Evolutionary conservation across 2,888 invertebrate genomes (phyloP), one percentile per base, ranked within the genome.

Genomic region (Hyppa rectilinea): DNA sequence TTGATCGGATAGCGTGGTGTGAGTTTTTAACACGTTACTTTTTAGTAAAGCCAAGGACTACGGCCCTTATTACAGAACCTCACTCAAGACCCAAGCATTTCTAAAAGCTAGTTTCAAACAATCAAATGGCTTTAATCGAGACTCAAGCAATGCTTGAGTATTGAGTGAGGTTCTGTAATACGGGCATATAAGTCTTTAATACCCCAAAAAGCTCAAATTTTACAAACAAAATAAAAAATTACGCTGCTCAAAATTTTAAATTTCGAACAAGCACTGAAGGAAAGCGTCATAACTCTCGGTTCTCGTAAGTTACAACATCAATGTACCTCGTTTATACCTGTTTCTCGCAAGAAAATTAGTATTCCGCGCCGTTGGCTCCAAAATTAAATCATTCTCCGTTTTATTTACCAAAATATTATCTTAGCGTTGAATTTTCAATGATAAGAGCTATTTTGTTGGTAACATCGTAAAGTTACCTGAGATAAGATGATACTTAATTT

Each of bases 371-470:
- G 78, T 79, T 78, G 69, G 69, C 67, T 70, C 63, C 64, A 50
- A 76, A 84, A 85, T 85, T 85, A 85, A 83, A 84, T 84, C 82
- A 83, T 82, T 71, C 73, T 70, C 52, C 55, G 68, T 75, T 84
- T 83, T 83, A 83, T 85, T 84, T 75, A 76, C 80, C 72, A 77
- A 83, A 59, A 82, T 76, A 81, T 78, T 80, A 84, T 84, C 84
- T 76, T 61, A 34, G 65, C 63, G 74, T 78, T 76, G 69, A 82
- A 81, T 77, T 75, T 79, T 69, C 76, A 62, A 71, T 68, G 83
- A 83, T 84, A 84, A 83, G 72, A 63, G 56, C 66, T 66, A 63
- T 73, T 68, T 80, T 65, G 69, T 59, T 69, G 38, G 45, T 26
- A 61, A 34, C 78, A 49, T 67, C 76, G 66, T 78, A 80, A 78